Evolutionary conservation across 2,113 vertebrate species (phyloP), one percentile per base, ranked within the genome.

Genomic region (Melierax canorus): DNA sequence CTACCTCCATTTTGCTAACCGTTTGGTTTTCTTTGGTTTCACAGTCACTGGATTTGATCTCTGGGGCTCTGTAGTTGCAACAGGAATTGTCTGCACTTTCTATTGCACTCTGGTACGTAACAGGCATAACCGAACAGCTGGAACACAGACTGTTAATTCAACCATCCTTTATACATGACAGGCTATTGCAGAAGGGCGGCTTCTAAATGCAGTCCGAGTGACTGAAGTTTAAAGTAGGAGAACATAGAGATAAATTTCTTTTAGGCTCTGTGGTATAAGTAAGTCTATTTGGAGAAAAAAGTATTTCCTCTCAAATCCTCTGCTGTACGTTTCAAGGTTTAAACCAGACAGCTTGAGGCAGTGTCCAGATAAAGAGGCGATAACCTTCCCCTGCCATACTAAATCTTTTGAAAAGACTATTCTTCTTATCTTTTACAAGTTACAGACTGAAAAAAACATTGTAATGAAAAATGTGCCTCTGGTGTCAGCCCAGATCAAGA

Each of bases 41-140:
- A 2, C 91, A 99, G 99, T 99, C 91, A 99, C 99, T 72, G 99
- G 99, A 46, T 99, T 99, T 98, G 94, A 99, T 94, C 98, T 99
- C 76, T 99, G 99, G 99, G 99, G 98, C 55, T 99, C 99, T 69
- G 98, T 99, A 88, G 97, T 98, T 95, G 99, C 99, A 64, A 99
- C 99, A 68, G 99, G 99, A 92, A 91, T 98, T 48, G 98, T 99
- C 86, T 99, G 99, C 96, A 99, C 99, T 11, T 98, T 99, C 95
- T 98, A 98, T 88, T 99, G 98, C 91, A 99, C 98, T 21, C 88
- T 99, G 98, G 98, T 99, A 98, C 22, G 98, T 98, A 96, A 81
- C 18, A 69, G 56, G 11, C 48, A 12, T 9, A 39, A 48, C 45
- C 19, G 30, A 79, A 45, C 19, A 46, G 59, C 17, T 90, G 84